phyloP scores from a whole-genome alignment of 2,113 vertebrate genomes.

The Albula glossodonta region DNA sequence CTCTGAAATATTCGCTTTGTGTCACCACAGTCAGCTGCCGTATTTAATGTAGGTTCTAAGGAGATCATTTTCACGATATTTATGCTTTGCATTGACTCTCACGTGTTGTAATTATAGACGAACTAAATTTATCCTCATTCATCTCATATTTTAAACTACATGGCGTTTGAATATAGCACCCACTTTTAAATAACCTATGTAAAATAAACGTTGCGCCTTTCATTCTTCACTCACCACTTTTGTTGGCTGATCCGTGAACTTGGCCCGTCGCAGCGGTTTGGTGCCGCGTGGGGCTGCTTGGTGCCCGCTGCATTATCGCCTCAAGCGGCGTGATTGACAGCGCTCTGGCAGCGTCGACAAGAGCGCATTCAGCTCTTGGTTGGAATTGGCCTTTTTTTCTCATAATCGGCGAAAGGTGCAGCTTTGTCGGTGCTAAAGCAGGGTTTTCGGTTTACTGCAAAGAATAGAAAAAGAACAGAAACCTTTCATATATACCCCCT shows the following conservation, averaged over 20 bases:
- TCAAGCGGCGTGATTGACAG: constrained; percentile 74
- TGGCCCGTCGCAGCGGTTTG: not conserved
- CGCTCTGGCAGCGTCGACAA: constrained; percentile 65
- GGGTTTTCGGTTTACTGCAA: constrained; percentile 65
- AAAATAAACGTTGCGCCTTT: not conserved
- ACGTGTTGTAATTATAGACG: too few species aligned
- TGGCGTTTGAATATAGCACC: not conserved
- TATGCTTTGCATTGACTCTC: too few species aligned
- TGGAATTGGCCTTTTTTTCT: constrained; percentile 65
- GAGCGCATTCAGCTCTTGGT: constrained; percentile 72
- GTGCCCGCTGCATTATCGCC: constrained; percentile 5
- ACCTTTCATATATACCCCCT: not conserved
- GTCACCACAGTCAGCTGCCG: too few species aligned
- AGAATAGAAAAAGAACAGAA: constrained; percentile 20
- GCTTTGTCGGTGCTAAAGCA: constrained; percentile 68
- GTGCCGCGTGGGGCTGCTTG: not conserved
- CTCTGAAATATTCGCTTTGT: too few species aligned
- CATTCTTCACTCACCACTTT: not conserved
- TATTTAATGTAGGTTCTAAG: too few species aligned
- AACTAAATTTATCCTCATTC: too few species aligned
- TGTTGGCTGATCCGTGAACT: constrained; percentile 6
- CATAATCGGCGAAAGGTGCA: constrained; percentile 70
- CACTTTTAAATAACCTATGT: not conserved
- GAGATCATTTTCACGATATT: too few species aligned
- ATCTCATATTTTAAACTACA: not conserved